phyloP scores from a whole-genome alignment of 2,888 invertebrate species.

The Drosophila parthenogenetica region DNA sequence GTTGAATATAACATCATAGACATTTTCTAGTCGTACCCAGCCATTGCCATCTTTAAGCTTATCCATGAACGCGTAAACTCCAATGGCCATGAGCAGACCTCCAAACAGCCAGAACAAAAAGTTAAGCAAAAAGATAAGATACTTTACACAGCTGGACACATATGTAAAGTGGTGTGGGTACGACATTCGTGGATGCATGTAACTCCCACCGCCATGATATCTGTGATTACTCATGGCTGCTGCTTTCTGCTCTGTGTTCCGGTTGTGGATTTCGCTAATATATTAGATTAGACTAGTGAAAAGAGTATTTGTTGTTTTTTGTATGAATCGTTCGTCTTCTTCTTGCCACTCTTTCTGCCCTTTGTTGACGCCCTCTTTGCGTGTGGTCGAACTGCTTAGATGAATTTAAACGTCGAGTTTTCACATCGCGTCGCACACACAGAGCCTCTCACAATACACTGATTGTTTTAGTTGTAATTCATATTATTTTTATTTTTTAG shows the following conservation, averaged over 20 bases:
- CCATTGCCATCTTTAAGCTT: constrained; percentile 94
- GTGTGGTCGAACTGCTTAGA: constrained; percentile 33
- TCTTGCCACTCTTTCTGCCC: constrained; percentile 41
- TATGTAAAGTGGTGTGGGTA: constrained; percentile 84
- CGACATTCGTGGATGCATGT: constrained; percentile 79
- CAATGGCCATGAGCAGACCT: constrained; percentile 93
- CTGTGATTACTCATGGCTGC: constrained; percentile 83
- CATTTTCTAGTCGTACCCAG: constrained; percentile 91
- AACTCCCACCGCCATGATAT: constrained; percentile 82
- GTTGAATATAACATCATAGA: constrained; percentile 95
- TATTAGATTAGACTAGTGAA: background rate
- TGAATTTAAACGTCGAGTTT: constrained; percentile 1
- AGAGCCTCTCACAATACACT: background rate
- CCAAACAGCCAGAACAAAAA: constrained; percentile 92
- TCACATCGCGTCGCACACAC: constrained; percentile 29
- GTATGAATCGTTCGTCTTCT: constrained; percentile 26
- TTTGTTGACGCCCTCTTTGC: constrained; percentile 74
- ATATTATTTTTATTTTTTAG: background rate
- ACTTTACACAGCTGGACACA: constrained; percentile 85
- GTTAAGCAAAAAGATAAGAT: constrained; percentile 85
- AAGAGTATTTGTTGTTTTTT: constrained; percentile 7
- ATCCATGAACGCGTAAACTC: constrained; percentile 95
- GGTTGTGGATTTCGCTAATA: constrained; percentile 16
- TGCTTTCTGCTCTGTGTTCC: background rate
- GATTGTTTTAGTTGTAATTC: constrained; percentile 3